A percentile compares a stretch with the other conserved stretches of the same genome.
phyloP scores from a whole-genome alignment of 2,113 vertebrate genomes.

The Platycercus adscitus region DNA sequence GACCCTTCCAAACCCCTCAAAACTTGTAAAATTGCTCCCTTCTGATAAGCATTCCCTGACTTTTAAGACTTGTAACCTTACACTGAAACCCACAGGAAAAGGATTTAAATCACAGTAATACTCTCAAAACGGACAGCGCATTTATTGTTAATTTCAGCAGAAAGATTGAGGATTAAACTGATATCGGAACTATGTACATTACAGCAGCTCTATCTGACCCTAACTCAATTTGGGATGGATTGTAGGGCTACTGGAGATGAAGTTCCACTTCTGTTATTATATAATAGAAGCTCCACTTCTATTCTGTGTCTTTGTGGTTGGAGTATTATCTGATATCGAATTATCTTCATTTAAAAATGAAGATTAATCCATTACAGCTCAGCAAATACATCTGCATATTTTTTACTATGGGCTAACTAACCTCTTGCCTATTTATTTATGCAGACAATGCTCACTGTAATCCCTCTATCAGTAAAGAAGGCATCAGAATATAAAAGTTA shows the following conservation, averaged over 20 bases:
- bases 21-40: neutral
- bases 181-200: neutral
- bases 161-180: neutral
- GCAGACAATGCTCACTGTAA: neutral
- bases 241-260: neutral
- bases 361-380: neutral
- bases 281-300: neutral
- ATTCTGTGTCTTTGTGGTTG: neutral
- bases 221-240: neutral
- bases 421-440: neutral
- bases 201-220: neutral
- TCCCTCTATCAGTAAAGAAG: neutral
- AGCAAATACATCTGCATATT: neutral
- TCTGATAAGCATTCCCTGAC: neutral
- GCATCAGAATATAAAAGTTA: neutral
- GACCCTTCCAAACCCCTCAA: neutral
- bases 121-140: accelerated
- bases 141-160: neutral
- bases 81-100: neutral
- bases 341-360: neutral
- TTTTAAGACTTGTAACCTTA: neutral
- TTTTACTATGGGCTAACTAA: neutral
- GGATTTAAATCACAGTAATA: neutral
- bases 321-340: neutral
- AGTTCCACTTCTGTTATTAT: neutral